phyloP scores from a whole-genome alignment of 2,797 vertebrate genomes.

The Danio aesculapii region DNA sequence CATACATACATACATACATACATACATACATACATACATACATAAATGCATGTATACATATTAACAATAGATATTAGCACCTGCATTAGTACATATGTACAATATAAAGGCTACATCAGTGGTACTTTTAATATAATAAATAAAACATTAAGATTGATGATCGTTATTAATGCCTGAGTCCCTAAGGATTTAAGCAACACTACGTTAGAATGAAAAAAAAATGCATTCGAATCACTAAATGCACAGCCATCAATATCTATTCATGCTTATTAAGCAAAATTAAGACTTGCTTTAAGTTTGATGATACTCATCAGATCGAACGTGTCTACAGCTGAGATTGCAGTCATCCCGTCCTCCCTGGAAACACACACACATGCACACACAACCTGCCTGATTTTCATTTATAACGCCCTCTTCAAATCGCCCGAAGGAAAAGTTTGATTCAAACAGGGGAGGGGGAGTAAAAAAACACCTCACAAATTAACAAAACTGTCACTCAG shows the following conservation, averaged over 20 bases:
- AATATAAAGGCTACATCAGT: no score
- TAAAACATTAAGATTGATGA: not conserved
- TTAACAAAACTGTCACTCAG: conserved; percentile 95
- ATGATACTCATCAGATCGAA: not conserved
- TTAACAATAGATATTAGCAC: no score
- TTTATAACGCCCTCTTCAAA: conserved; percentile 89
- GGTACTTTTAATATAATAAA: no score
- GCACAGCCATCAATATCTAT: conserved; percentile 8
- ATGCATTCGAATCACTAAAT: not conserved
- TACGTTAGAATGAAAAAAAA: not conserved
- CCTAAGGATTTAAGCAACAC: not conserved
- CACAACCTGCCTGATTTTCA: conserved; percentile 80
- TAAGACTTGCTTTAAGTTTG: not conserved
- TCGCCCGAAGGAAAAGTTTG: conserved; percentile 89
- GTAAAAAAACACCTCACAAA: conserved; percentile 84
- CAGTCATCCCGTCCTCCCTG: not conserved
- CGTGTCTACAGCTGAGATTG: conserved; percentile 1
- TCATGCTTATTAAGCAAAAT: conserved; percentile 5
- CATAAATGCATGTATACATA: no score
- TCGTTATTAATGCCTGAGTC: not conserved
- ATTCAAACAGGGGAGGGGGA: conserved; percentile 68
- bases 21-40: no score
- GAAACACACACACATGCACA: not conserved
- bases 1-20: no score
- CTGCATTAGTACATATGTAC: no score